A percentile compares a stretch with the other conserved stretches of the same genome.
Evolutionary conservation across 2,113 vertebrate genomes (phyloP).

Genomic region (Tyrannus savana): DNA sequence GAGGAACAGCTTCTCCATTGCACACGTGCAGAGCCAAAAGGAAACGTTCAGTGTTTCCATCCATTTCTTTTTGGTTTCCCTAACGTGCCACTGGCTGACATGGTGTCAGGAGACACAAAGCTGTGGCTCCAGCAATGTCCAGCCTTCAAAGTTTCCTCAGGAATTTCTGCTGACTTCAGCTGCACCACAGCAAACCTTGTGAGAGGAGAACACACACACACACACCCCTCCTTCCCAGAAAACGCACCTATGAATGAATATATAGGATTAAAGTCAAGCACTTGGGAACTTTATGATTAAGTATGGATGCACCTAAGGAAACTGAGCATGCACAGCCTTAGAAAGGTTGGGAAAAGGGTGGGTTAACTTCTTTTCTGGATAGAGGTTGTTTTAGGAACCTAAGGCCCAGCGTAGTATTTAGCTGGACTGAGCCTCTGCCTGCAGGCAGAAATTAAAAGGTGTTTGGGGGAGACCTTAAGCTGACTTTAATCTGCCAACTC

Average conservation of each 20-base stretch:
- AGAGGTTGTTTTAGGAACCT: not conserved
- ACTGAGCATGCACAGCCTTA: not conserved
- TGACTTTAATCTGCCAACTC: not conserved
- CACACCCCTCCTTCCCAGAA: not conserved
- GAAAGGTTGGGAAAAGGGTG: not conserved
- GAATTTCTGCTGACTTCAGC: not conserved
- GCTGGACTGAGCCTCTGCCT: not conserved
- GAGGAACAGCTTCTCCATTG: not conserved
- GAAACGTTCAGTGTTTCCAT: not conserved
- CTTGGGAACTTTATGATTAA: not conserved
- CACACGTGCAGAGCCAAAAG: not conserved
- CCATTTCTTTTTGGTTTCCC: not conserved
- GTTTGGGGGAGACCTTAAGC: not conserved
- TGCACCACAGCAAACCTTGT: fast-evolving
- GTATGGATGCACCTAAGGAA: not conserved
- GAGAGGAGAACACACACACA: not conserved
- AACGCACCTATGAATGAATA: not conserved
- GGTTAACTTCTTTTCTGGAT: not conserved
- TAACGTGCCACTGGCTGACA: not conserved
- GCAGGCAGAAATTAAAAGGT: not conserved
- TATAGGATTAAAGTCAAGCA: not conserved
- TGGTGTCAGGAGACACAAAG: not conserved
- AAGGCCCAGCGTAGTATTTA: not conserved
- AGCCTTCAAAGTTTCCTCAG: not conserved
- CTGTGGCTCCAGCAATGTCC: not conserved